phyloP scores from a whole-genome alignment of 1,140 invertebrate species.

The Xylocopa sonorina region DNA sequence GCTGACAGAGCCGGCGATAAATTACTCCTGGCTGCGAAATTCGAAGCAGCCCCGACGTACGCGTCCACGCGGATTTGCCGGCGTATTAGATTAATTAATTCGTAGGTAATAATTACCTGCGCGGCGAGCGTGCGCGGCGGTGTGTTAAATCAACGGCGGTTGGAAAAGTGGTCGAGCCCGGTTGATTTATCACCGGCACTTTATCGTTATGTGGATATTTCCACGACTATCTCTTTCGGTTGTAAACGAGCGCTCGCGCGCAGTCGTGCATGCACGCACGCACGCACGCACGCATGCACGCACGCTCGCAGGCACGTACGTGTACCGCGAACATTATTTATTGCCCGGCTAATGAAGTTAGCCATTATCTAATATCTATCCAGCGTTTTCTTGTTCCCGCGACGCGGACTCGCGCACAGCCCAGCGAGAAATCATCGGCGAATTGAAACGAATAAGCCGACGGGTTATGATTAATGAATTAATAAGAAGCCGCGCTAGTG shows the following conservation, averaged over 20 bases:
- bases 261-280: not conserved
- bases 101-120: slow-evolving; percentile 40
- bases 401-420: not conserved
- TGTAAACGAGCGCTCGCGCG: slow-evolving; percentile 20
- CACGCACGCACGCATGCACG: not conserved
- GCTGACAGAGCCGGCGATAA: slow-evolving; percentile 25
- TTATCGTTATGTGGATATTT: slow-evolving; percentile 57
- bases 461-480: slow-evolving; percentile 64
- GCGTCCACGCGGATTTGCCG: slow-evolving; percentile 22
- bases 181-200: slow-evolving; percentile 56
- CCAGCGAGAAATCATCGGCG: slow-evolving; percentile 43
- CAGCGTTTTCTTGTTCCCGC: slow-evolving; percentile 29
- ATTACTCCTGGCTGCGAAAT: slow-evolving; percentile 28
- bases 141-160: slow-evolving; percentile 37
- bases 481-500: slow-evolving; percentile 51
- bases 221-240: slow-evolving; percentile 41
- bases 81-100: slow-evolving; percentile 59
- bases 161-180: slow-evolving; percentile 41
- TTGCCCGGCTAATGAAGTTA: slow-evolving; percentile 61
- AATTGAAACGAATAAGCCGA: slow-evolving; percentile 40
- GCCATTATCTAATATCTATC: slow-evolving; percentile 65
- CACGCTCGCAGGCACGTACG: slow-evolving; percentile 20
- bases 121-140: slow-evolving; percentile 1
- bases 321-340: slow-evolving; percentile 55
- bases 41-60: slow-evolving; percentile 7